Evolutionary conservation across 2,113 vertebrate genomes (phyloP).

Genomic region (Lates calcarifer): DNA sequence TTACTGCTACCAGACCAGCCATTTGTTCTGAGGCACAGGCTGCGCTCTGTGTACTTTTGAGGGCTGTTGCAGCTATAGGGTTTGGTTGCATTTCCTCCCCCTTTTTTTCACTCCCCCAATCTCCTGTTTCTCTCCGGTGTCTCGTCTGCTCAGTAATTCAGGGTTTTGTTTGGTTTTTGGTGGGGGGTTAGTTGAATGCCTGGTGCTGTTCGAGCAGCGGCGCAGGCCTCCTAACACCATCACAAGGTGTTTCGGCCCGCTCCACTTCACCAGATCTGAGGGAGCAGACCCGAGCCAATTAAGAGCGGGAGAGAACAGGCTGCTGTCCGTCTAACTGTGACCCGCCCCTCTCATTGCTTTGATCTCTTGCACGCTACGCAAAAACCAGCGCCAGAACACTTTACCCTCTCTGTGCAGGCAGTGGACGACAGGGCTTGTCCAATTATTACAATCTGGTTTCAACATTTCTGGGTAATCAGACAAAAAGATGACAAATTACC

Average conservation of each 20-base stretch:
- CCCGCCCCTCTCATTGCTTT: slow-evolving; percentile 71
- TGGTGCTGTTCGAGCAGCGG: slow-evolving; percentile 53
- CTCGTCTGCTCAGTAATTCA: slow-evolving; percentile 54
- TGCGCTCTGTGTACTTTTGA: slow-evolving; percentile 63
- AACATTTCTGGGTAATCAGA: slow-evolving; percentile 69
- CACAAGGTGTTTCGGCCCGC: slow-evolving; percentile 74
- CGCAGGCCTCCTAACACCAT: slow-evolving; percentile 77
- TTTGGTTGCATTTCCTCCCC: slow-evolving; percentile 62
- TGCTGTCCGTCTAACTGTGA: slow-evolving; percentile 70
- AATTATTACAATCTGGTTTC: slow-evolving; percentile 82
- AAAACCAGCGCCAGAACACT: slow-evolving; percentile 73
- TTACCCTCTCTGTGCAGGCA: slow-evolving; percentile 66
- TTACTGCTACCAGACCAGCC: slow-evolving; percentile 74
- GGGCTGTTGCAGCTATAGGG: slow-evolving; percentile 55
- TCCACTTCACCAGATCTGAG: slow-evolving; percentile 82
- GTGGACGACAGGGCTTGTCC: slow-evolving; percentile 61
- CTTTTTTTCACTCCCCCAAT: slow-evolving; percentile 21
- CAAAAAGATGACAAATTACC: slow-evolving; percentile 75
- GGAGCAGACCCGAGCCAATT: slow-evolving; percentile 79
- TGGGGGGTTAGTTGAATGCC: slow-evolving; percentile 39
- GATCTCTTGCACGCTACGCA: slow-evolving; percentile 76
- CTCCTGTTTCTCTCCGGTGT: slow-evolving; percentile 56
- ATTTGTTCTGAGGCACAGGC: slow-evolving; percentile 74
- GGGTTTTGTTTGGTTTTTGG: slow-evolving; percentile 70
- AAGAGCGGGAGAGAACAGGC: slow-evolving; percentile 70